Base-by-base conservation (phyloP, 2,888 invertebrate species). In the Troides oblongomaculatus region DNA sequence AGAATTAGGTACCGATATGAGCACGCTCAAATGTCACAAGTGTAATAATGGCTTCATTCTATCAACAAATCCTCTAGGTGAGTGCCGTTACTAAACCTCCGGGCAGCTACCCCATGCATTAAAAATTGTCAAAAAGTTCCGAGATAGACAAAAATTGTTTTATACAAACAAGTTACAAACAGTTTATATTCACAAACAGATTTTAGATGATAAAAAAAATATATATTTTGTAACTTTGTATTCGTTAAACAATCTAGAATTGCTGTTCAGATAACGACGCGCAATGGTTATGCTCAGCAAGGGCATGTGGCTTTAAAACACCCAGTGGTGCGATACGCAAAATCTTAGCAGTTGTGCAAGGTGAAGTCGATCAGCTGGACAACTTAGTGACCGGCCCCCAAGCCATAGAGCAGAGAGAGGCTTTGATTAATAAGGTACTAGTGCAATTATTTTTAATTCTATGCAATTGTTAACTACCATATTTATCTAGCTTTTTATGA, bases 1-100 rank as follows among this genome's bases (percentile, higher is more conserved):
- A 0, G 97, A 97, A 82, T 85, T 97, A 62, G 96, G 95, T 12
- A 96, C 97, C 0, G 94, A 97, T 79, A 93, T 96, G 80, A 96
- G 97, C 74, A 95, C 97, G 0, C 84, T 97, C 1, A 96, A 96
- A 82, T 97, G 97, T 79, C 95, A 93, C 75, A 95, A 95, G 83
- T 96, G 96, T 79, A 95, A 95, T 73, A 94, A 95, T 74, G 96
- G 96, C 0, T 86, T 95, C 64, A 91, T 96, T 63, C 74, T 95
- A 71, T 90, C 95, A 6, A 90, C 93, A 65, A 92, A 95, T 85
- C 94, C 96, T 43, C 86, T 96, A 75, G 95, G 96, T 96, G 87
- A 84, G 86, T 59, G 50, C 1, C 12, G 43, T 43, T 43, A 53
- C 53, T 53, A 14, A 53, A 53, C 12, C 43, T 12, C 43, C 2